Evolutionary conservation across 2,888 invertebrate species (phyloP).

Genomic region (Sipunculus nudus): DNA sequence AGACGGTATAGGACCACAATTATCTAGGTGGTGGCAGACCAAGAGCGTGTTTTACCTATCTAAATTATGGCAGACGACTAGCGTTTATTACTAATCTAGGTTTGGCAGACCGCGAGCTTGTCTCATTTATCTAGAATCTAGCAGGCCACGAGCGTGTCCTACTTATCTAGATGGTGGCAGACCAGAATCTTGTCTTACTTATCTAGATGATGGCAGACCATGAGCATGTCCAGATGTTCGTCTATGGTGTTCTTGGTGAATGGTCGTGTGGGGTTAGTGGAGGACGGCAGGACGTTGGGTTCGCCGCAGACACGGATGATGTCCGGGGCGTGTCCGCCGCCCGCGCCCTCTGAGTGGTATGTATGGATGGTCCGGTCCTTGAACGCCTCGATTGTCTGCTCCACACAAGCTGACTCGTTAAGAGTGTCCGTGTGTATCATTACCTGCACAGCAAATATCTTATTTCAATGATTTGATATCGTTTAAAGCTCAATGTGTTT

Average conservation of each 20-base stretch:
- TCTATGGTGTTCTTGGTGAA: conserved; percentile 61
- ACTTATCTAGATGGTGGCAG: conserved; percentile 54
- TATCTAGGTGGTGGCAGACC: too few species aligned
- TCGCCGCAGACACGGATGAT: conserved; percentile 57
- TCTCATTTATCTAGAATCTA: too few species aligned
- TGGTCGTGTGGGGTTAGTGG: conserved; percentile 62
- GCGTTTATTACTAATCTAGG: too few species aligned
- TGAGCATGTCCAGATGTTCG: conserved; percentile 63
- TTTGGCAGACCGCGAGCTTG: too few species aligned
- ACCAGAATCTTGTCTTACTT: conserved; percentile 63
- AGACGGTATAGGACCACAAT: too few species aligned
- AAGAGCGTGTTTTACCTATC: too few species aligned
- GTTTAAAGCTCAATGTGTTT: not conserved
- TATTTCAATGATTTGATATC: too few species aligned
- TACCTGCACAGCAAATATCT: too few species aligned
- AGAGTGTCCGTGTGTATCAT: conserved; percentile 63
- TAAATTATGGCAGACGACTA: too few species aligned
- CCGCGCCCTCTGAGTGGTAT: conserved; percentile 63
- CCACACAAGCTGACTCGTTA: conserved; percentile 61
- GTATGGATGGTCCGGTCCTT: conserved; percentile 59
- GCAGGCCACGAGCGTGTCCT: too few species aligned
- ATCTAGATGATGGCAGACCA: conserved; percentile 63
- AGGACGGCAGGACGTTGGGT: conserved; percentile 57
- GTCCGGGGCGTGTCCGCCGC: conserved; percentile 63
- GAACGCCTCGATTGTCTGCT: conserved; percentile 56